These are phyloP conservation scores for Lagodon rhomboides DNA, from an alignment of 2,797 vertebrate species.

Conservation along the genomic window DNA sequence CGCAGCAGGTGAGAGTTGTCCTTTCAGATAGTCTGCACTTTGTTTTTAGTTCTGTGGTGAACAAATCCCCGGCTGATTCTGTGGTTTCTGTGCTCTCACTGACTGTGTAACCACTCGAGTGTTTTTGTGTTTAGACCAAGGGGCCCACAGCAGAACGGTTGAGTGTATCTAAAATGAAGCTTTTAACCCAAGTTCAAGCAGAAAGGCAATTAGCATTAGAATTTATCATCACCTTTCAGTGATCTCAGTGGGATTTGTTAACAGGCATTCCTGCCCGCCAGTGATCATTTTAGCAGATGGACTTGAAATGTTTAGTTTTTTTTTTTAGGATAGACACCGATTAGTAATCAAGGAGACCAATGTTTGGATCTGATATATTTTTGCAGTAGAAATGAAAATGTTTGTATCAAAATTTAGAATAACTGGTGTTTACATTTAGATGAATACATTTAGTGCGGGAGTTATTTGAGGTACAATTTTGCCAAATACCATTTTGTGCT, in stretches of 20 bases:
- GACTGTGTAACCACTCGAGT: slow-evolving; percentile 1
- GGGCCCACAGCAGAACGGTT: neutral
- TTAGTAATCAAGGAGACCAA: no score
- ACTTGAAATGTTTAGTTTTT: no score
- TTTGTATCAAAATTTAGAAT: no score
- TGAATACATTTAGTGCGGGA: no score
- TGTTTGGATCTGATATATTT: no score
- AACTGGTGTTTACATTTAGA: no score
- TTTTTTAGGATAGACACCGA: no score
- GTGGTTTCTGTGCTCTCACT: slow-evolving; percentile 7
- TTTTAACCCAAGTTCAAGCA: slow-evolving; percentile 5
- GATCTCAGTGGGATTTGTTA: slow-evolving; percentile 8
- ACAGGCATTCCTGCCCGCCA: neutral
- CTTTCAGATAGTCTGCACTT: slow-evolving; percentile 26
- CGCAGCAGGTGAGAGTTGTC: slow-evolving; percentile 22
- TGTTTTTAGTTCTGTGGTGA: slow-evolving; percentile 22
- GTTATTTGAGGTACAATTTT: no score
- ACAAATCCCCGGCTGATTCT: slow-evolving; percentile 21
- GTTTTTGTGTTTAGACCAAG: neutral
- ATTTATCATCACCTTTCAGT: slow-evolving; percentile 3
- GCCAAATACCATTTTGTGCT: no score
- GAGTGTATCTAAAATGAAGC: slow-evolving; percentile 1
- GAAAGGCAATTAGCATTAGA: slow-evolving; percentile 15
- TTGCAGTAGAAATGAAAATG: no score
- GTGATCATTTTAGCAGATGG: neutral